Base-by-base conservation (phyloP, 2,113 vertebrate genomes). In the Oceanites oceanicus region DNA sequence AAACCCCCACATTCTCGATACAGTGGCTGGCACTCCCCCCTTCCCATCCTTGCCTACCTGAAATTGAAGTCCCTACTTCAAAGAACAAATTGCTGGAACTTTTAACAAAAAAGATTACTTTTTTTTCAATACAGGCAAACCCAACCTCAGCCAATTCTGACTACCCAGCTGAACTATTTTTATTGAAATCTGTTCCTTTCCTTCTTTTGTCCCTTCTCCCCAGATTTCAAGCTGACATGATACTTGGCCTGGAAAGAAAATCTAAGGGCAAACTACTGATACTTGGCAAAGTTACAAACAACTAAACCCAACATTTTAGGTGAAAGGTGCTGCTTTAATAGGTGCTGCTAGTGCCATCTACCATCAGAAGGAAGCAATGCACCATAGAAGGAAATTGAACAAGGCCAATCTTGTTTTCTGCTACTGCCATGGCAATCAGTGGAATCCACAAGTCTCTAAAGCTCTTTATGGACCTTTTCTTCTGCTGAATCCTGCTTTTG, bases 351-450 rank as follows among this genome's bases (percentile, higher is more conserved):
- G 56, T 92, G 80, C 66, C 84, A 90, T 44, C 96, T 92, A 61
- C 62, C 65, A 72, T 7, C 72, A n/a, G 61, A 87, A 87, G 6
- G 40, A 86, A 94, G 83, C 58, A 56, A 65, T 18, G 56, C 34
- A 78, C n/a, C 10, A 13, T 1, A 45, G 61, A 75, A 52, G 44
- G 63, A 74, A 67, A 77, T 14, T 29, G 30, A 84, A 29, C 68
- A 22, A 71, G 30, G 19, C 36, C 0, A 6, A 56, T 65, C 21
- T 83, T 92, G 59, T 76, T 80, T 92, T 78, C 79, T 92, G 45
- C 66, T 75, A 91, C 76, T 94, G 86, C 83, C 76, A 87, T 94
- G 92, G 94, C 93, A 96, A 96, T 97, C 86, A 56, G 49, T 62
- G 94, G 88, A 97, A 91, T 89, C 47, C 61, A 68, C 34, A 67